Base-by-base conservation (phyloP, 2,113 vertebrate species). In the Ovibos moschatus region DNA sequence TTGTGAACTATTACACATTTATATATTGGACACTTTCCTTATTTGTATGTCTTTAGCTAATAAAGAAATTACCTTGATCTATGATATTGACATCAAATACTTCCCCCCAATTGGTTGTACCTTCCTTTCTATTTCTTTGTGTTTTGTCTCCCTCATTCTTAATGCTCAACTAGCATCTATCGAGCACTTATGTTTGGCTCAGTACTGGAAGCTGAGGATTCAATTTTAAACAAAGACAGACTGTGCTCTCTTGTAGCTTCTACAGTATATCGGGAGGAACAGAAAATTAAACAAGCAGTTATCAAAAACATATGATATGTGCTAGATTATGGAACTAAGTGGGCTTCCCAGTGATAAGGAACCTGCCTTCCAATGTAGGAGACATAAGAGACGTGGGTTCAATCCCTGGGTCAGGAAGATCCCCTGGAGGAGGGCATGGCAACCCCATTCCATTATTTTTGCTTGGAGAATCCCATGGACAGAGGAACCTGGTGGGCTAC, bases 201-300 rank as follows among this genome's bases (percentile, higher is more conserved):
- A 76, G 23, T 67, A 23, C 30, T 67, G 14, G 36, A 43, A 79
- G 36, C 21, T 89, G 23, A 86, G 11, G 36, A 71, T 36, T 85
- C 4, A 82, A 5, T 93, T 94, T 93, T 93, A 71, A 95, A 86
- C 43, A 88, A 87, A 91, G 53, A 57, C n/a, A 89, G 82, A 78
- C 12, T 0, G 3, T 55, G 23, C 3, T 78, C 16, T 94, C n/a
- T 36, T 83, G 30, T 90, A 40, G 16, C 19, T 79, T 95, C 51
- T 47, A 25, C 7, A 89, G 23, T 67, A 23, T 94, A 58, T 60
- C 3, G n/a, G 27, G 5, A 62, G 76, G 71, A 90, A 60, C n/a
- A 90, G 25, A 93, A 78, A 51, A 43, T 85, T 78, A 85, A 95
- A 81, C 6, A 95, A 88, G 36, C 27, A 91, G 40, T 94, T 87